Evolutionary conservation across 2,113 vertebrate species (phyloP).

Genomic region (Centropus bengalensis): DNA sequence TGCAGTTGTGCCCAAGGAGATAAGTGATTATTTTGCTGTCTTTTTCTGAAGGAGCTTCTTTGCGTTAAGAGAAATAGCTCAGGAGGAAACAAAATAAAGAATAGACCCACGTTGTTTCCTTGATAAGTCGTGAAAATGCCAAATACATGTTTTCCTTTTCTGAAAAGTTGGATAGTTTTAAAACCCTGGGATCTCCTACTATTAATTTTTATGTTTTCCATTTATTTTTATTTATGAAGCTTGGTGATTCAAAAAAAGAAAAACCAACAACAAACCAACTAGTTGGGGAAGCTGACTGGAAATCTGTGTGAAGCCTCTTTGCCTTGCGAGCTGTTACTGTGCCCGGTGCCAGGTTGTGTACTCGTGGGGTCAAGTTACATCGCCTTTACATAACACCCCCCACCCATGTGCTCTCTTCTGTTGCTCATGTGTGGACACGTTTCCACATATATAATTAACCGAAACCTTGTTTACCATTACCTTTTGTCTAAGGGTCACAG

Average conservation of each 20-base stretch:
- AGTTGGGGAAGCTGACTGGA: background rate
- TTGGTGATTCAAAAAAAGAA: background rate
- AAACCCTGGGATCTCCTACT: constrained; percentile 52
- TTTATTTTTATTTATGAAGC: constrained; percentile 4
- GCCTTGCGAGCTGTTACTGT: background rate
- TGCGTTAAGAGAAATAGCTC: background rate
- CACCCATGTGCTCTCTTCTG: background rate
- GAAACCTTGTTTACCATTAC: background rate
- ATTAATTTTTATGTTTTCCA: constrained; percentile 36
- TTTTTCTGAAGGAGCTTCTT: background rate
- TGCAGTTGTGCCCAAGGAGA: background rate
- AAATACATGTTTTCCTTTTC: constrained; percentile 62
- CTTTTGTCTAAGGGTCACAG: background rate
- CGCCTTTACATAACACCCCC: background rate
- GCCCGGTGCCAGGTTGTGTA: background rate
- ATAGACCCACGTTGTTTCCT: constrained; percentile 22
- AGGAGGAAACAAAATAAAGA: constrained; percentile 29
- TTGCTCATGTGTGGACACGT: background rate
- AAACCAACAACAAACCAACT: too few species aligned
- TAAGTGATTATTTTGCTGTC: background rate
- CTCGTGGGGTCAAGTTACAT: background rate
- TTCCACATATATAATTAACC: background rate
- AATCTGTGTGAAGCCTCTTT: background rate
- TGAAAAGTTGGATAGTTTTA: constrained; percentile 61
- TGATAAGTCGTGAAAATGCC: constrained; percentile 44